Conservation (phyloP, 2,888 invertebrate species). For the Sturmia bella region DNA sequence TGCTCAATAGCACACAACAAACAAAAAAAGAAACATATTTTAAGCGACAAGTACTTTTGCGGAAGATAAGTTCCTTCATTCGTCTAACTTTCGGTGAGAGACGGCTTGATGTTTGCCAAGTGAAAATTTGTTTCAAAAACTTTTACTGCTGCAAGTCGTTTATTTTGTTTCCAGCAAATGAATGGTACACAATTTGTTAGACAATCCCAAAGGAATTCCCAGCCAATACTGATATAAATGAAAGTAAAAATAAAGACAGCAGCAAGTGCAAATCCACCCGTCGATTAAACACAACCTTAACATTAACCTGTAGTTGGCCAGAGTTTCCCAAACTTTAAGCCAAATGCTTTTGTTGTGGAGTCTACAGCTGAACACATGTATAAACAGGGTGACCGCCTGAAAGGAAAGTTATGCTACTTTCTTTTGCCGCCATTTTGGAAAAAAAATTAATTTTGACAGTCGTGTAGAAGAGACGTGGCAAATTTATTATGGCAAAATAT, state of each 20-base stretch:
- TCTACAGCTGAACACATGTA: too few species aligned
- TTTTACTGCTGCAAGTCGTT: constrained; percentile 41
- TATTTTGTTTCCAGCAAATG: constrained; percentile 56
- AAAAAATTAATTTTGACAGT: too few species aligned
- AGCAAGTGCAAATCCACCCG: constrained; percentile 81
- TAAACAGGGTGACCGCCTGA: too few species aligned
- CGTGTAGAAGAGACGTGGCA: too few species aligned
- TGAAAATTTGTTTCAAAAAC: constrained; percentile 7
- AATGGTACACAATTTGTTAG: constrained; percentile 71
- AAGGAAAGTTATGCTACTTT: too few species aligned
- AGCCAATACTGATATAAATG: constrained; percentile 77
- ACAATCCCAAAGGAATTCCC: constrained; percentile 78
- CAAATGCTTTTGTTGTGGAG: too few species aligned
- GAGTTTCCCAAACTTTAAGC: constrained; percentile 38
- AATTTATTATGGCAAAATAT: too few species aligned
- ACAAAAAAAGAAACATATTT: constrained; percentile 13
- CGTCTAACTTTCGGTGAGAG: background rate
- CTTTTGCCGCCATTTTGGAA: too few species aligned
- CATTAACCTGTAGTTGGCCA: constrained; percentile 50
- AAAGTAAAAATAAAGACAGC: constrained; percentile 80
- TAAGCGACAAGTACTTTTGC: constrained; percentile 61
- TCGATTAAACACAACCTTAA: constrained; percentile 80
- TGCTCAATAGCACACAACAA: background rate
- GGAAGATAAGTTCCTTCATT: constrained; percentile 18
- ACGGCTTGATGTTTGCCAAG: constrained; percentile 52